Evolutionary conservation across 2,797 vertebrate species (phyloP), one percentile per base, ranked within the genome.

Genomic region (Molossus molossus): DNA sequence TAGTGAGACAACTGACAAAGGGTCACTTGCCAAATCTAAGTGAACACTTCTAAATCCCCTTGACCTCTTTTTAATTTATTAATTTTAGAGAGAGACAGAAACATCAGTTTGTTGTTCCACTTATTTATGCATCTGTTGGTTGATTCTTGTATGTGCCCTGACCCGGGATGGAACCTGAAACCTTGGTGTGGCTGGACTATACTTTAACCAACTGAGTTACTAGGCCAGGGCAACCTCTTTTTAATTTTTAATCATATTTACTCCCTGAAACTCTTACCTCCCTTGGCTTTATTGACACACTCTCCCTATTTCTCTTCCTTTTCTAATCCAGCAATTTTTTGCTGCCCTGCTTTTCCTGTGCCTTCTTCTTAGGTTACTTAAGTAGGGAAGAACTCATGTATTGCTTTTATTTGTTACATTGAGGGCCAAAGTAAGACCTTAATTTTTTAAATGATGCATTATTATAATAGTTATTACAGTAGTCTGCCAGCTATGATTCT

Each of bases 391-490:
- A 67, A 75, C 53, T 67, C 50, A 58, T 12, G 23, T 45, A 81
- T 45, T 93, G 75, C 75, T 81, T 80, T 87, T 86, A 69, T 73
- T 81, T 94, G 50, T 75, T 88, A 25, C 69, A 17, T 53, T 69
- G 29, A 83, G 40, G 29, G 40, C 86, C 70, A 60, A 37, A 90
- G 55, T 70, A 53, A 87, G 76, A 72, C n/a, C n/a, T 80, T 80
- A 60, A 23, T 77, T 70, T 6, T 20, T 37, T 37, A 70, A 33
- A 37, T 62, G 29, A 58, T 76, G 37, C 25, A 58, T 1, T 58
- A 53, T 69, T 53, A 25, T 5, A 21, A 5, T 33, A 37, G 23
- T 65, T 45, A 45, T 45, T 45, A 45, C 40, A 45, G 40, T 45
- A 45, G 40, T 45, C 40, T 45, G 40, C 40, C 29, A 90, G 40